Evolutionary conservation across 1,140 invertebrate genomes (phyloP), one percentile per base, ranked within the genome.

Genomic region (Drosophila guanche): DNA sequence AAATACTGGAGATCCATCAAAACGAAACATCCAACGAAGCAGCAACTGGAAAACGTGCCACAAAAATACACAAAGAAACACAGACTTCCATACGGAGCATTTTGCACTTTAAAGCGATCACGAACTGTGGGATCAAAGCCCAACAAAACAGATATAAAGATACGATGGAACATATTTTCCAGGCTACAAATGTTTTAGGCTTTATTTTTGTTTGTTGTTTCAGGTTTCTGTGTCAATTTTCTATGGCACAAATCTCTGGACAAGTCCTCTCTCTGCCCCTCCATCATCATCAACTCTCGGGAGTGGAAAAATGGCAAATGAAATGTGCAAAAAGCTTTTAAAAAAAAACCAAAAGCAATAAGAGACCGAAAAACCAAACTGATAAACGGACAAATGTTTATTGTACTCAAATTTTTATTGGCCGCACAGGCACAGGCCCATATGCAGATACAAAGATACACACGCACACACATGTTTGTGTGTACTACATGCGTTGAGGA

Each of bases 401-500:
- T 69, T 84, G 58, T 77, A 62, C 58, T 67, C 57, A 66, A 73
- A 83, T 60, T 65, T 85, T 84, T 85, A 85, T 84, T 72, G 65
- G 71, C 76, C 56, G 53, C 42, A 69, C 42, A 69, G 33, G 12
- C 41, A 52, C 27, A 65, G 37, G 45, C 47, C 69, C 33, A 79
- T 45, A 67, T 43, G 67, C 54, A 66, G 51, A 67, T 61, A 66
- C 52, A 52, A 20, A 47, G 37, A 52, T 43, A 46, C 12, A 58
- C 16, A 48, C 4, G 62, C 41, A 68, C 58, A 60, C 22, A 54
- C 20, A 42, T 53, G 33, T 29, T 42, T 22, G 12, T 51, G 33
- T 61, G 29, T 37, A 59, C 16, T 40, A 43, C 71, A 57, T 33
- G 23, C 40, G 37, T 41, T 25, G 37, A 53, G 56, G 72, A 86